phyloP scores from a whole-genome alignment of 30 jellyfish, hydroid and myxozoan species.

The Aurelia sp. region DNA sequence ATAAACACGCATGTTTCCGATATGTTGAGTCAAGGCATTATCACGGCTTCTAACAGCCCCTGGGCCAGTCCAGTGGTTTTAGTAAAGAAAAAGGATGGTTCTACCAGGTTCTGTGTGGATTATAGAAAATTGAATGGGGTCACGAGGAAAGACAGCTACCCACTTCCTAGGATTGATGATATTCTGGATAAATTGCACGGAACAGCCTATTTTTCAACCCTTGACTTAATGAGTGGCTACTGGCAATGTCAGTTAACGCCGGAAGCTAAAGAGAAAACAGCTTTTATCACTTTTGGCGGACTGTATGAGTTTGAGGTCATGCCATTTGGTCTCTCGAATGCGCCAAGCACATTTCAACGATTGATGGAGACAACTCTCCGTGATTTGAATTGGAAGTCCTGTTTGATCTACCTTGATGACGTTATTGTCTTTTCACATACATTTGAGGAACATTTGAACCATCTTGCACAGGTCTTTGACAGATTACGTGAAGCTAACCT shows the following conservation, averaged over 20 bases:
- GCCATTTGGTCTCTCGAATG: no score
- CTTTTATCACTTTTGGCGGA: no score
- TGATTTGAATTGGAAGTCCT: no score
- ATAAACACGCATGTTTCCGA: constrained; percentile 10
- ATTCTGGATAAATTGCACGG: constrained; percentile 12
- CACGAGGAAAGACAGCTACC: constrained; percentile 34
- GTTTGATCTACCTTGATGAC: no score
- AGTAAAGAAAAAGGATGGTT: constrained; percentile 44
- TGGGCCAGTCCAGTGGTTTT: constrained; percentile 66
- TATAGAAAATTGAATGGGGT: constrained; percentile 36
- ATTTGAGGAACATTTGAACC: no score
- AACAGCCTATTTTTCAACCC: constrained; percentile 15
- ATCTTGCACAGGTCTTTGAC: not conserved
- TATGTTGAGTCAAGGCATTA: constrained; percentile 40
- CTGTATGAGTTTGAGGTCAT: no score
- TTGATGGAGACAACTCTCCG: no score
- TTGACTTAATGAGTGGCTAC: constrained; percentile 41
- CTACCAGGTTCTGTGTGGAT: not conserved
- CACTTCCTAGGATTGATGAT: constrained; percentile 37
- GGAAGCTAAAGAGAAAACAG: not conserved
- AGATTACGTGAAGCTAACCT: not conserved
- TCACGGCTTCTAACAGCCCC: constrained; percentile 38
- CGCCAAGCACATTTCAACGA: no score
- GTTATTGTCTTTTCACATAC: no score
- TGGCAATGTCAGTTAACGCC: constrained; percentile 19